Conservation (phyloP, 1,140 invertebrate species). For the Drosophila insularis region DNA sequence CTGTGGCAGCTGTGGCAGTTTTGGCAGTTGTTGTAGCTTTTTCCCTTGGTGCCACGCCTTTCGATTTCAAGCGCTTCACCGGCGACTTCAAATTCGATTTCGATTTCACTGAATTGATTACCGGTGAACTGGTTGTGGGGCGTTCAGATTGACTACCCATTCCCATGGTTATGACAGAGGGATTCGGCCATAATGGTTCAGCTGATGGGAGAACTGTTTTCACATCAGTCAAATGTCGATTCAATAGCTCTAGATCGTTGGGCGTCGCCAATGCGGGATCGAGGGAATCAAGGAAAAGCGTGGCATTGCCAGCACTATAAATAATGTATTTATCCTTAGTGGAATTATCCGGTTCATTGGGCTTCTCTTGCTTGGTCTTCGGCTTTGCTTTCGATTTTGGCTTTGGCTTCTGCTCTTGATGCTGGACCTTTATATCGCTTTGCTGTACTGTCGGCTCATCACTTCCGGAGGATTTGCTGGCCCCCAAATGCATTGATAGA, state of each 20-base stretch:
- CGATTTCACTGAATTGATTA: not conserved
- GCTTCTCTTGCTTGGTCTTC: too few species aligned
- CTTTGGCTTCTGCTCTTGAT: not conserved
- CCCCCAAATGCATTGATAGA: too few species aligned
- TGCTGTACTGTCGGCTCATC: not conserved
- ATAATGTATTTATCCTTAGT: conserved; percentile 49
- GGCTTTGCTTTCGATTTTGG: too few species aligned
- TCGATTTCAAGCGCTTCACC: not conserved
- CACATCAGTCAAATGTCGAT: conserved; percentile 33
- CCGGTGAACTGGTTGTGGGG: not conserved
- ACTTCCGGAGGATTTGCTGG: not conserved
- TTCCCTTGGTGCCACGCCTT: too few species aligned
- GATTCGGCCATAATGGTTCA: conserved; percentile 37
- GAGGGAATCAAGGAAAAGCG: conserved; percentile 40
- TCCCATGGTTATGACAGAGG: conserved; percentile 36
- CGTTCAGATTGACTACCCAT: conserved; percentile 4
- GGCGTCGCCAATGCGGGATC: conserved; percentile 20
- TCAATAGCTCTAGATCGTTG: conserved; percentile 31
- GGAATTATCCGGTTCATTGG: not conserved
- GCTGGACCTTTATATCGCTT: too few species aligned
- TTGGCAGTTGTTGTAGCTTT: not conserved
- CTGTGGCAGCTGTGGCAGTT: too few species aligned
- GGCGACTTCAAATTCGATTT: not conserved
- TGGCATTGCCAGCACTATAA: conserved; percentile 52
- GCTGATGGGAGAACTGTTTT: conserved; percentile 19